Percentiles rank a stretch among this genome's conserved stretches.
phyloP scores from a whole-genome alignment of 2,113 vertebrate genomes.

The Cyphomyrus plagiostoma region DNA sequence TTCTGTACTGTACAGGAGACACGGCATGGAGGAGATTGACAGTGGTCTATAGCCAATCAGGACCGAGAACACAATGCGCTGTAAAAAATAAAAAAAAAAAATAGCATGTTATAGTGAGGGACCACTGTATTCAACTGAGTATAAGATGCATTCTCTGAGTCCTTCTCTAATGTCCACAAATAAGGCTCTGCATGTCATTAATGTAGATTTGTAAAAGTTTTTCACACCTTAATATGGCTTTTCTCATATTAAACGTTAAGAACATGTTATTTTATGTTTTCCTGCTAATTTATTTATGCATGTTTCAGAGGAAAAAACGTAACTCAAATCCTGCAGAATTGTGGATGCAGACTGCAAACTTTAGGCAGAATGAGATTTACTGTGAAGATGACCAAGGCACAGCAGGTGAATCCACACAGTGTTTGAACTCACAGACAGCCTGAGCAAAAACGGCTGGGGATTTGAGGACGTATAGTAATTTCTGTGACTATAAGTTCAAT shows the following conservation, averaged over 20 bases:
- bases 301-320: not conserved
- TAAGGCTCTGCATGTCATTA: not conserved
- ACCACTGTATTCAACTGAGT: not conserved
- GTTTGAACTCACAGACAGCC: not conserved
- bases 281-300: not conserved
- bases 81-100: too few species aligned
- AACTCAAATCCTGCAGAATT: not conserved
- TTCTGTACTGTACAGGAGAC: too few species aligned
- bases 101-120: too few species aligned
- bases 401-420: not conserved
- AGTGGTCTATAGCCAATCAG: too few species aligned
- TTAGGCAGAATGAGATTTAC: not conserved
- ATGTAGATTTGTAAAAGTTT: not conserved
- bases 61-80: too few species aligned
- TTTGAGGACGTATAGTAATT: not conserved
- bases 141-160: not conserved
- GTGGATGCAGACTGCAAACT: not conserved
- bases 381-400: not conserved
- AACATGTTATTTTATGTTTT: not conserved
- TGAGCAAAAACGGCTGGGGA: not conserved
- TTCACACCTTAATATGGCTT: not conserved
- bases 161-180: not conserved
- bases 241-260: not conserved
- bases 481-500: not conserved
- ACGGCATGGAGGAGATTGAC: too few species aligned